A percentile compares a stretch with the other conserved stretches of the same genome.
Conservation (phyloP, 2,888 invertebrate genomes). For the Chrysomela aeneicollis region DNA sequence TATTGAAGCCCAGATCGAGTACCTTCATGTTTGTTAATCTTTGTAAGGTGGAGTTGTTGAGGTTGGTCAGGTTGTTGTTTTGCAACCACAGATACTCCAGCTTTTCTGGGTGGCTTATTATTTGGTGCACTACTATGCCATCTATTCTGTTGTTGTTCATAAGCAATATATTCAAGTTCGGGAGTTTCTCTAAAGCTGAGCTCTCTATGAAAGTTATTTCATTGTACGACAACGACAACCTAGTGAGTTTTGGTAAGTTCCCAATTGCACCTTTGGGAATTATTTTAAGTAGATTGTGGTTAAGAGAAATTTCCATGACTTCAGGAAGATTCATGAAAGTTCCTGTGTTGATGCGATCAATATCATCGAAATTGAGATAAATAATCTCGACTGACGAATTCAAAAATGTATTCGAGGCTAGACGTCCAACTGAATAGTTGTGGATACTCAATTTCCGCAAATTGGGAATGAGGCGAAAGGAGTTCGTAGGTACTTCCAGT, state of each 20-base stretch:
- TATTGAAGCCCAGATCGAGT: too few species aligned
- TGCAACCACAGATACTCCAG: constrained; percentile 2
- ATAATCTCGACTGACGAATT: constrained; percentile 27
- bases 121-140: constrained; percentile 2
- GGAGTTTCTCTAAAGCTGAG: too few species aligned
- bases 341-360: constrained; percentile 24
- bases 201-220: too few species aligned
- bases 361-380: constrained; percentile 19
- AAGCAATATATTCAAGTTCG: too few species aligned
- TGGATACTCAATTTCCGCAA: background rate
- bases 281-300: constrained; percentile 26
- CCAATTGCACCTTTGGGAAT: constrained; percentile 27
- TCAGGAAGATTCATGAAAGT: constrained; percentile 39
- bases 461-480: background rate
- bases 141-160: too few species aligned
- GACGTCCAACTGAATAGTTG: constrained; percentile 4
- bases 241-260: constrained; percentile 24
- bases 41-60: constrained; percentile 35
- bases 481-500: background rate
- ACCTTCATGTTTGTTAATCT: constrained; percentile 30
- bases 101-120: constrained; percentile 5
- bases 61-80: constrained; percentile 18
- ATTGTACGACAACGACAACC: constrained; percentile 32
- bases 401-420: constrained; percentile 23
- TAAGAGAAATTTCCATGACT: constrained; percentile 26